Conservation (phyloP, 2,113 vertebrate species). For the Formicarius rufipectus region DNA sequence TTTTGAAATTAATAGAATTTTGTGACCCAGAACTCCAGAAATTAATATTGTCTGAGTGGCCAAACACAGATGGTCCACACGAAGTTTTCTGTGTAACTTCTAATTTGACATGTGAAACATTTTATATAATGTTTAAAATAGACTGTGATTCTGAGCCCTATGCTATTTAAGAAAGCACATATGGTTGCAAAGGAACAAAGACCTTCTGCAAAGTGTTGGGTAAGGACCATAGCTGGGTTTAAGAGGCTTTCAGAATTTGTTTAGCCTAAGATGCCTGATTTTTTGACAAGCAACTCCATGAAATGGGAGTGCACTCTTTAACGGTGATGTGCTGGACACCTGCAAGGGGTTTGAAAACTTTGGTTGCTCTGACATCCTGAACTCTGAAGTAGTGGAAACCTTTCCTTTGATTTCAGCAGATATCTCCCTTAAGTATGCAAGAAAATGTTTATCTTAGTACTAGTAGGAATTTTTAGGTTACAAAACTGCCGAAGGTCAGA, state of each 20-base stretch:
- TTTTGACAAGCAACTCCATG: neutral
- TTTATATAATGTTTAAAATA: constrained; percentile 31
- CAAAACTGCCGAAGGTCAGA: neutral
- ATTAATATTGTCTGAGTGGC: constrained; percentile 60
- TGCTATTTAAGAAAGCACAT: neutral
- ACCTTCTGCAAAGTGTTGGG: neutral
- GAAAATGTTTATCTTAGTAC: neutral
- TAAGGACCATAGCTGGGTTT: neutral
- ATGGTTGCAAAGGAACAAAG: neutral
- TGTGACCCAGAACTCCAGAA: constrained; percentile 79
- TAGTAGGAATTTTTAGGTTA: neutral
- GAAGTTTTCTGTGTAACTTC: constrained; percentile 38
- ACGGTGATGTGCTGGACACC: neutral
- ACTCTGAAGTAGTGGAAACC: neutral
- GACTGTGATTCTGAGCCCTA: neutral
- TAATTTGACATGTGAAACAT: neutral
- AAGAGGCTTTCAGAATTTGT: neutral
- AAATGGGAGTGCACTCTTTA: neutral
- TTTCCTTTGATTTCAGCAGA: neutral
- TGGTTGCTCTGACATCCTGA: neutral
- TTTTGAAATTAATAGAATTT: constrained; percentile 80
- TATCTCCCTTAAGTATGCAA: neutral
- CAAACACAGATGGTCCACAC: constrained; percentile 37
- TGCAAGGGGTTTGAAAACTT: neutral
- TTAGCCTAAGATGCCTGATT: neutral